These are phyloP conservation scores for Stictonetta naevosa DNA, from an alignment of 2,113 vertebrate genomes.

Conservation along the genomic window DNA sequence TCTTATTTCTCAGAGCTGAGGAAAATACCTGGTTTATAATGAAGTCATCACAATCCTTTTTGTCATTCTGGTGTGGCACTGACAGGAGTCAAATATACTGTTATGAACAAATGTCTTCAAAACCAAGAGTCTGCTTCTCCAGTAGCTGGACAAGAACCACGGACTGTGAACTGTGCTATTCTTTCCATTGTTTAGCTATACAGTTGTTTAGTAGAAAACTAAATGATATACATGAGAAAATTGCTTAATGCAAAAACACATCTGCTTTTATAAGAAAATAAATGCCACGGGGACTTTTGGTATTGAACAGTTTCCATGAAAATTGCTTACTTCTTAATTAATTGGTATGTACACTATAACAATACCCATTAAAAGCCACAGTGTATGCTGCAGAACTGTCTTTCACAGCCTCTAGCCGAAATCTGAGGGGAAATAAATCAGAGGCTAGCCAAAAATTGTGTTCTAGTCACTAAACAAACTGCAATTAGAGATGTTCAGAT, in stretches of 20 bases:
- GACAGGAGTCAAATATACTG: neutral
- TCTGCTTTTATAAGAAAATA: neutral
- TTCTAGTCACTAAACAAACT: neutral
- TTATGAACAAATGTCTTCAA: neutral
- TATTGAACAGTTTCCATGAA: neutral
- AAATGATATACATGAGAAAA: neutral
- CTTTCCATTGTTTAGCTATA: neutral
- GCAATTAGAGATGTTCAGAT: too few species aligned
- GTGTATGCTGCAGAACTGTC: neutral
- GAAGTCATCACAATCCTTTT: neutral
- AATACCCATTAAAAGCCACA: neutral
- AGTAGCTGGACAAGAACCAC: neutral
- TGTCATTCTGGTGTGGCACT: neutral
- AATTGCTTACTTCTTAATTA: slow-evolving; percentile 19
- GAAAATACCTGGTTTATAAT: neutral
- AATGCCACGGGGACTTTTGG: neutral
- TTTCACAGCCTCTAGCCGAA: neutral
- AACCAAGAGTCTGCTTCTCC: neutral
- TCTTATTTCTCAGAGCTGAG: neutral
- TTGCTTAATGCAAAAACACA: neutral
- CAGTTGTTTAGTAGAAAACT: neutral
- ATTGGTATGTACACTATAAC: neutral
- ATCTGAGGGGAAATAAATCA: slow-evolving; percentile 20
- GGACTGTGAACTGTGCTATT: neutral
- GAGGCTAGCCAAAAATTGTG: neutral